Conservation (phyloP, 2,113 vertebrate genomes). For the Crotalus horridus region DNA sequence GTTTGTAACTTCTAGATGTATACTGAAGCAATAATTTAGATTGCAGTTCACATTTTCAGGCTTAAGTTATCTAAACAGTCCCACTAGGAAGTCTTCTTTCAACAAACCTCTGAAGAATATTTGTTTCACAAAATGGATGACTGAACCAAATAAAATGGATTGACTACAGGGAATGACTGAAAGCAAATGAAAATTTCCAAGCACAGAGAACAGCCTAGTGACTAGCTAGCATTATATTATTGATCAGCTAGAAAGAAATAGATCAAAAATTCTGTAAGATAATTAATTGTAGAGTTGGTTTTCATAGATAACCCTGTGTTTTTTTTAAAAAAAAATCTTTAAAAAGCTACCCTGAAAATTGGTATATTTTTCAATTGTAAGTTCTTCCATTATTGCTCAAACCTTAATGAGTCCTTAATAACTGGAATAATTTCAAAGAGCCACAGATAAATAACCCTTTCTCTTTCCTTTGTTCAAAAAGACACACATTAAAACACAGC, state of each 20-base stretch:
- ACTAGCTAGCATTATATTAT: background rate
- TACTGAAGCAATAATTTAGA: background rate
- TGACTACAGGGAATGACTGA: conserved; percentile 14
- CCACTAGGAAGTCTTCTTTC: background rate
- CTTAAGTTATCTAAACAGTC: conserved; percentile 12
- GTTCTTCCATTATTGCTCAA: background rate
- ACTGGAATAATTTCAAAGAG: background rate
- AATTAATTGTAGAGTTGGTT: background rate
- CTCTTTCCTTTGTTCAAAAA: background rate
- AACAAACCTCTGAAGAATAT: background rate
- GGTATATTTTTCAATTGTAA: background rate
- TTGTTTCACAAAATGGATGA: conserved; percentile 24
- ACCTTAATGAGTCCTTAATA: background rate
- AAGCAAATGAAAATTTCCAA: conserved; percentile 12
- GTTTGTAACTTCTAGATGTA: background rate
- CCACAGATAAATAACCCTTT: background rate
- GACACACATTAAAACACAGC: background rate
- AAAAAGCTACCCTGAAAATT: background rate
- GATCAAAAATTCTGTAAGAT: background rate
- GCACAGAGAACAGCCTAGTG: background rate
- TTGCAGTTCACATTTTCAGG: background rate
- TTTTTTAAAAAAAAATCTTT: background rate
- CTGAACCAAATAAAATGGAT: conserved; percentile 23
- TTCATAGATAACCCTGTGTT: background rate
- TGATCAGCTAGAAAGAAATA: background rate